Evolutionary conservation across 2,797 vertebrate species (phyloP), one percentile per base, ranked within the genome.

Genomic region (Micromesistius poutassou): DNA sequence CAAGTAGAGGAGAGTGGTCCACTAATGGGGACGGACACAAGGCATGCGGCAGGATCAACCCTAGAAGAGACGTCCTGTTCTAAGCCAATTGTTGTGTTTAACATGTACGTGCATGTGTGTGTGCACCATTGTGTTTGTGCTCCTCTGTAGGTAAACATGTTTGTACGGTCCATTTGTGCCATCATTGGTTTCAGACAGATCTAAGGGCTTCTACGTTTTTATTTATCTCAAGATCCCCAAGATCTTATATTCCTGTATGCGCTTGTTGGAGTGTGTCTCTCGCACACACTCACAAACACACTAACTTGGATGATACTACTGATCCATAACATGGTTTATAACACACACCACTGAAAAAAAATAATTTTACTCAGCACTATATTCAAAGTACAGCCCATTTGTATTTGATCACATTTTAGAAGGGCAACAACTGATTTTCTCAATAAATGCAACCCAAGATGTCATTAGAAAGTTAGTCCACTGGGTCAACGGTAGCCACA

Each of bases 21-120:
- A 87, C 86, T 88, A 87, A 92, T 91, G 85, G 87, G 81, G 82
- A 81, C 75, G 81, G 87, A 89, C 87, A 83, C 86, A 36, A 10
- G 81, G 83, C 88, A 90, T 87, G 84, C 84, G 88, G 87, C 14
- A 42, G 76, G 71, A 7, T 42, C 75, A 71, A 4, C 55, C 55
- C 55, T 25, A 25, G 22, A 62, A 62, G 55, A 62, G 55, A n/a
- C 55, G n/a, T 71, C 68, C 30, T 4, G 68, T 30, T 71, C 30
- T 28, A 71, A 31, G 68, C 68, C 68, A 12, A n/a, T 62, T 8
- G n/a, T 28, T 68, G 55, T 66, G 62, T 68, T 28, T 28, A 55
- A 7, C 46, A 8, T 68, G 62, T 68, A 25, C 22, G 55, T 62
- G 46, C 1, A 12, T 50, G 19, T 1, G 46, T 50, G 30, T 72